Percentiles rank a stretch among this genome's conserved stretches.
Conservation (phyloP, 2,797 vertebrate genomes). For the Craterocephalus amniculus region DNA sequence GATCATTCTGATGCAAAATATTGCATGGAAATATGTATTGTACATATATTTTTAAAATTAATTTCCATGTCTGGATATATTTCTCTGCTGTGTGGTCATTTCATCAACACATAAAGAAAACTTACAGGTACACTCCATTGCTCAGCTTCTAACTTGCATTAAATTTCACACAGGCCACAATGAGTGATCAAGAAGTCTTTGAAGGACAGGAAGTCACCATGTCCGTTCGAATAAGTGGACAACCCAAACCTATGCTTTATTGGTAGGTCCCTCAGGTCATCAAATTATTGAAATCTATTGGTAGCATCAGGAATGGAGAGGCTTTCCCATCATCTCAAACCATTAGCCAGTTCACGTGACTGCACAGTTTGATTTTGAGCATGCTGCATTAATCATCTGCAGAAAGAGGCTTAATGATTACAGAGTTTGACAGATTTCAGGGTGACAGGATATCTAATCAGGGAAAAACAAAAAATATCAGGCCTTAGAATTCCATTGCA, state of each 20-base stretch:
- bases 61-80: slow-evolving; percentile 15
- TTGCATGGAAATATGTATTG: slow-evolving; percentile 7
- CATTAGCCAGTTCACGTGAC: background rate
- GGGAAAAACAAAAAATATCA: slow-evolving; percentile 11
- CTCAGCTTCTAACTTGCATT: slow-evolving; percentile 40
- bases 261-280: slow-evolving; percentile 84
- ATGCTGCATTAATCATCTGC: slow-evolving; percentile 35
- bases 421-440: slow-evolving; percentile 7
- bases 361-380: slow-evolving; percentile 18
- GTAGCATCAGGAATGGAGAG: slow-evolving; percentile 2
- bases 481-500: background rate
- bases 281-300: slow-evolving; percentile 9
- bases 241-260: slow-evolving; percentile 96
- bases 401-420: slow-evolving; percentile 21
- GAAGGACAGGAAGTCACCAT: slow-evolving; percentile 95
- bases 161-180: slow-evolving; percentile 81
- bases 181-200: slow-evolving; percentile 89
- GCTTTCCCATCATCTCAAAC: slow-evolving; percentile 2
- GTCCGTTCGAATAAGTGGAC: slow-evolving; percentile 89
- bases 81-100: slow-evolving; percentile 17
- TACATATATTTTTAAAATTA: slow-evolving; percentile 5
- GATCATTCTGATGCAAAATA: slow-evolving; percentile 1
- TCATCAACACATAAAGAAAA: slow-evolving; percentile 37
- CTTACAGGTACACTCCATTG: slow-evolving; percentile 24
- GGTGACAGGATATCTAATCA: slow-evolving; percentile 8